Evolutionary conservation across 2,113 vertebrate genomes (phyloP).

Genomic region (Panurus biarmicus): DNA sequence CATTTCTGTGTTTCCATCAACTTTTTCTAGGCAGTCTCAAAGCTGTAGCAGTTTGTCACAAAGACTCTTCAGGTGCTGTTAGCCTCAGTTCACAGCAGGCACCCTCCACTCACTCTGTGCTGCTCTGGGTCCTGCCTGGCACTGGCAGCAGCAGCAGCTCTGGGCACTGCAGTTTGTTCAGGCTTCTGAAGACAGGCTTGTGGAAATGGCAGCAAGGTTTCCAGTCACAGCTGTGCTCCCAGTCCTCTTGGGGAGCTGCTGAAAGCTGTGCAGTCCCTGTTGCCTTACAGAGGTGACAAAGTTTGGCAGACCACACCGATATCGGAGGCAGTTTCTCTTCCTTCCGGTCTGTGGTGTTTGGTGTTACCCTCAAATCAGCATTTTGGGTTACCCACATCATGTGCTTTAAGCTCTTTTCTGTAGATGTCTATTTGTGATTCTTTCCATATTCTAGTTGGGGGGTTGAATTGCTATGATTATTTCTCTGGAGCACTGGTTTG

Average conservation of each 20-base stretch:
- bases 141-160: background rate
- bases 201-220: background rate
- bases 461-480: background rate
- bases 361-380: background rate
- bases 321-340: background rate
- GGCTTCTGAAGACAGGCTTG: background rate
- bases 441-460: accelerated
- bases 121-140: background rate
- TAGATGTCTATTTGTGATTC: background rate
- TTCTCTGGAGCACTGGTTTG: background rate
- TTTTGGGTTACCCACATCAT: accelerated
- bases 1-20: background rate
- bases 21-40: background rate
- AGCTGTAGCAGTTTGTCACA: background rate
- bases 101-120: accelerated
- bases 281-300: background rate
- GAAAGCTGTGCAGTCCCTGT: background rate
- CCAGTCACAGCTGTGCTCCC: background rate
- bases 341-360: accelerated
- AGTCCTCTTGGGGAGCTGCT: background rate
- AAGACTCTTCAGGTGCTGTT: background rate
- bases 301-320: background rate
- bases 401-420: background rate
- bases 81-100: background rate
- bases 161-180: background rate